phyloP scores from a whole-genome alignment of 2,888 invertebrate genomes.

The Coleophora deauratella region DNA sequence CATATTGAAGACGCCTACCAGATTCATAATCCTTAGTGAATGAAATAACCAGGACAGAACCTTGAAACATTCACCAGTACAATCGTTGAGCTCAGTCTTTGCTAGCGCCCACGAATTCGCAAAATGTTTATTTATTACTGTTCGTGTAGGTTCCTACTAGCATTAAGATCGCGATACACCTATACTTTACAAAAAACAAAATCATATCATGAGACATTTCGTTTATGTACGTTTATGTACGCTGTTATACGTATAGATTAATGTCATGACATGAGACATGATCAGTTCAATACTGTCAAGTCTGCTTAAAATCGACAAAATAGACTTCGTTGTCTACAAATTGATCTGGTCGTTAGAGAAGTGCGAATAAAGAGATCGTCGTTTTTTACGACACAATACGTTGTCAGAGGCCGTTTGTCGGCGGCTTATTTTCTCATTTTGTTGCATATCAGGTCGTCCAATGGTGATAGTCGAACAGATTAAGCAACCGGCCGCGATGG shows the following conservation, averaged over 20 bases:
- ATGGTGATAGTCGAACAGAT: conserved; percentile 40
- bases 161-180: background rate
- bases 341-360: background rate
- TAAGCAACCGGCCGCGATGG: conserved; percentile 46
- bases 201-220: too few relatives aligned
- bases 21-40: conserved; percentile 67
- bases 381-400: conserved; percentile 3
- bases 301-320: too few relatives aligned
- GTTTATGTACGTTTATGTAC: too few relatives aligned
- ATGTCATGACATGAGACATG: too few relatives aligned
- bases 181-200: background rate
- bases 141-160: too few relatives aligned
- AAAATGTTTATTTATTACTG: conserved; percentile 23
- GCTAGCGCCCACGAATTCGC: conserved; percentile 53
- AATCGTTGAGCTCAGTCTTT: conserved; percentile 49
- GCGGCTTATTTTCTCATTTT: conserved; percentile 8
- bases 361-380: too few relatives aligned
- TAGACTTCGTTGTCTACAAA: background rate
- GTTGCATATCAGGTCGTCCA: conserved; percentile 14
- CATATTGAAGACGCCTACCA: conserved; percentile 47
- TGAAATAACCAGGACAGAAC: conserved; percentile 62
- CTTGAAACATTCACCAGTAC: conserved; percentile 66
- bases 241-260: too few relatives aligned
- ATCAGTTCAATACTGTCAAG: too few relatives aligned
- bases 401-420: background rate